Percentiles rank a stretch among this genome's conserved stretches.
These are phyloP conservation scores for Syngnathus scovelli DNA, from an alignment of 2,113 vertebrate species.

Conservation along the genomic window DNA sequence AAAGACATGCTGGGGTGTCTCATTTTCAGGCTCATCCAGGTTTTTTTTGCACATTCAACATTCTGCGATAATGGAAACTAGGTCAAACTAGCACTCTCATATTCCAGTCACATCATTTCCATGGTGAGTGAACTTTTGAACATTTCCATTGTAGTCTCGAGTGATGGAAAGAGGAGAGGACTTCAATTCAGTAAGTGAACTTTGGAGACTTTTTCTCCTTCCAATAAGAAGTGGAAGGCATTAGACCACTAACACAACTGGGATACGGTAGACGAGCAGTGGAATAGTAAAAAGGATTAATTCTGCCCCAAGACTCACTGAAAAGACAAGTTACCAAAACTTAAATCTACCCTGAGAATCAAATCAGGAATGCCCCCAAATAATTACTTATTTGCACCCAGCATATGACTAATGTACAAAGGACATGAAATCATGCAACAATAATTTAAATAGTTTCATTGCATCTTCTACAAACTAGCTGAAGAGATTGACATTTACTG, in stretches of 20 bases:
- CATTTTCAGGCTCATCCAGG: conserved; percentile 58
- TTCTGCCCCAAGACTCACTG: conserved; percentile 19
- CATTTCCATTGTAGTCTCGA: conserved; percentile 32
- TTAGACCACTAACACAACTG: conserved; percentile 15
- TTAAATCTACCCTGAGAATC: conserved; percentile 25
- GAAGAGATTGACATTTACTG: conserved; percentile 30
- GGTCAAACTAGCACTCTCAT: conserved; percentile 52
- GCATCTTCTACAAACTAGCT: conserved; percentile 51
- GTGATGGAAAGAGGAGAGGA: conserved; percentile 21
- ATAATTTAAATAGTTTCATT: conserved; percentile 47
- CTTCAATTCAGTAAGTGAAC: conserved; percentile 29
- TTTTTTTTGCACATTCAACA: conserved; percentile 54
- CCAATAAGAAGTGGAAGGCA: conserved; percentile 14
- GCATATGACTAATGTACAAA: conserved; percentile 56
- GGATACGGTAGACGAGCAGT: conserved; percentile 12
- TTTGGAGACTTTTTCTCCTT: conserved; percentile 31
- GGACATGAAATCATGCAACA: conserved; percentile 36
- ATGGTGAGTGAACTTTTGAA: conserved; percentile 38
- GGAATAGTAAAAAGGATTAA: conserved; percentile 21
- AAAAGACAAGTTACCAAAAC: conserved; percentile 34
- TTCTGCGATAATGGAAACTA: conserved; percentile 60
- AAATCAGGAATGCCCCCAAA: conserved; percentile 53
- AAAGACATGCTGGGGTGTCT: conserved; percentile 48
- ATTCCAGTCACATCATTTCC: conserved; percentile 48
- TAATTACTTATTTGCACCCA: conserved; percentile 49